Conservation (phyloP, 2,888 invertebrate genomes). For the Ichneumon xanthorius region DNA sequence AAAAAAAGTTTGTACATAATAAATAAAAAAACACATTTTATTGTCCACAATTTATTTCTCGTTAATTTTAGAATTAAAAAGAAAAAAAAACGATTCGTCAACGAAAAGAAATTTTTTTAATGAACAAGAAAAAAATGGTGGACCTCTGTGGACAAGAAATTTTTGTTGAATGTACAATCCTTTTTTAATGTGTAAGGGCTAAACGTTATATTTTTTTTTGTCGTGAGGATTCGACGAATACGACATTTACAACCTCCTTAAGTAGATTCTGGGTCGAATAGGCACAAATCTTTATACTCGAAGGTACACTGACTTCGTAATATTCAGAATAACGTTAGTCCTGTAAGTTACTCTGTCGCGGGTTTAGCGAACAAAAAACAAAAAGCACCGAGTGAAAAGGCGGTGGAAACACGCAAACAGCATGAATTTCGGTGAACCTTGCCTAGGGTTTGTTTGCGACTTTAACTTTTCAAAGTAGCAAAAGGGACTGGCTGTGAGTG, state of each 20-base stretch:
- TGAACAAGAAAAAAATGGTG: background rate
- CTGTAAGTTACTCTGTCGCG: background rate
- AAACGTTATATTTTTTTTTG: background rate
- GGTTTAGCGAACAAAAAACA: background rate
- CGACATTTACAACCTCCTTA: background rate
- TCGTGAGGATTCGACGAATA: background rate
- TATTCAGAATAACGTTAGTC: background rate
- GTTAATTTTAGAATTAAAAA: background rate
- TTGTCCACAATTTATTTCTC: background rate
- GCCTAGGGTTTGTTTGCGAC: conserved; percentile 3
- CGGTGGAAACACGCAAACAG: background rate
- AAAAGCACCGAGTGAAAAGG: conserved; percentile 2
- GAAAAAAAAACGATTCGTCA: background rate
- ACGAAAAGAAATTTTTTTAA: background rate
- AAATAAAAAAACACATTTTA: background rate
- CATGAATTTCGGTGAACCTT: background rate
- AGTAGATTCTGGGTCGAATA: background rate
- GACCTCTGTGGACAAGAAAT: background rate
- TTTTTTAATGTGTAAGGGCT: background rate
- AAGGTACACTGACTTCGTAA: background rate
- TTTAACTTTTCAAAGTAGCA: conserved; percentile 15
- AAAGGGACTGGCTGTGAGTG: background rate
- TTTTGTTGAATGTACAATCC: background rate
- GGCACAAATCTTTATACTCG: background rate
- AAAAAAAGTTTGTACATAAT: background rate